Evolutionary conservation across 2,797 vertebrate genomes (phyloP).

Genomic region (Cynodonichthys magdalenae): DNA sequence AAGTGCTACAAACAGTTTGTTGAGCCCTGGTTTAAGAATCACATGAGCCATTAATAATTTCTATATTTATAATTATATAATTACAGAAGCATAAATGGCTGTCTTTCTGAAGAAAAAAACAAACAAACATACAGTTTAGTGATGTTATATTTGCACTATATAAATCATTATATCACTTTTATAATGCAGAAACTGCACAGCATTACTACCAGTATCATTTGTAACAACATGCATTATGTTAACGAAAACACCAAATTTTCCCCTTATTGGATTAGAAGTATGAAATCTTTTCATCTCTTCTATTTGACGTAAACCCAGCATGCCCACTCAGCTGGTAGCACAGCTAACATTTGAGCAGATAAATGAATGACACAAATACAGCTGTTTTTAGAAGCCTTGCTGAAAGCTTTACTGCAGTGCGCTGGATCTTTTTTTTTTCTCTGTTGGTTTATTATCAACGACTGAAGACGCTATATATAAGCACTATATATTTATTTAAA

Average conservation of each 20-base stretch:
- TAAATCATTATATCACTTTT: no score
- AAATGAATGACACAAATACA: slow-evolving; percentile 27
- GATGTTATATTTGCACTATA: no score
- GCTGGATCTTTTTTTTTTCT: slow-evolving; percentile 30
- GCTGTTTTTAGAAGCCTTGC: slow-evolving; percentile 27
- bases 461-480: slow-evolving; percentile 52
- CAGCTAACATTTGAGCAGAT: slow-evolving; percentile 7
- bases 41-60: not conserved
- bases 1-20: slow-evolving; percentile 20
- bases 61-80: no score
- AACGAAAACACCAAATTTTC: no score
- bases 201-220: no score
- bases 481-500: slow-evolving; percentile 25
- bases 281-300: slow-evolving; percentile 12
- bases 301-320: slow-evolving; percentile 28
- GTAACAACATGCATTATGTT: no score
- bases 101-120: no score
- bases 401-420: slow-evolving; percentile 13
- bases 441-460: slow-evolving; percentile 42
- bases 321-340: not conserved
- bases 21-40: not conserved
- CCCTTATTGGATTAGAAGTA: no score
- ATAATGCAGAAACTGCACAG: no score
- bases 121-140: no score
- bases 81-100: no score